phyloP scores from a whole-genome alignment of 2,797 vertebrate genomes.

The Lates japonicus region DNA sequence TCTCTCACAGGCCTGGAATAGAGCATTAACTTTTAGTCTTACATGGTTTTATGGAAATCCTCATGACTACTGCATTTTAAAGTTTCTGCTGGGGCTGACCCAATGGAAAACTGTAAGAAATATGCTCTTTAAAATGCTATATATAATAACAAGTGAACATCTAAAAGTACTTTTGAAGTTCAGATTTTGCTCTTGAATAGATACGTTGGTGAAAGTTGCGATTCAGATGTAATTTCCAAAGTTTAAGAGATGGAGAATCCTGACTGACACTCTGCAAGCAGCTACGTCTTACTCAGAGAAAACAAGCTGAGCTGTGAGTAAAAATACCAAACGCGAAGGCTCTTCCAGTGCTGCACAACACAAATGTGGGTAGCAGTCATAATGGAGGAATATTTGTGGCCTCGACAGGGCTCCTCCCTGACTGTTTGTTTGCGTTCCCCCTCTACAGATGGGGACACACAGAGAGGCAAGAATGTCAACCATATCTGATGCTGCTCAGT shows the following conservation, averaged over 20 bases:
- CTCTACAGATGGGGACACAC: slow-evolving; percentile 69
- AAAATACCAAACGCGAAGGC: slow-evolving; percentile 62
- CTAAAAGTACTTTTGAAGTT: slow-evolving; percentile 1
- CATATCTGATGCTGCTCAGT: slow-evolving; percentile 81
- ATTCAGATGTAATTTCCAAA: slow-evolving; percentile 1
- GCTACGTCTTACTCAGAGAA: slow-evolving; percentile 40
- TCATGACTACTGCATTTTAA: not conserved
- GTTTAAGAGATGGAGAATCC: slow-evolving; percentile 4
- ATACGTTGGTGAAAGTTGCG: not conserved
- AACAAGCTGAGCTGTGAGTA: slow-evolving; percentile 49
- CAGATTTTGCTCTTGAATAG: not conserved
- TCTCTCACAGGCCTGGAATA: slow-evolving; percentile 19
- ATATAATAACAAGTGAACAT: not conserved
- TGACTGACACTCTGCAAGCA: slow-evolving; percentile 5
- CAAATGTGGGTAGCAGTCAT: slow-evolving; percentile 74
- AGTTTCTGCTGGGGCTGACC: not conserved
- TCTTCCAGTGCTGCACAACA: slow-evolving; percentile 54
- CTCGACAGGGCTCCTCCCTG: slow-evolving; percentile 71
- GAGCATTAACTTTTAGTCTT: slow-evolving; percentile 4
- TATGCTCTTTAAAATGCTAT: not conserved
- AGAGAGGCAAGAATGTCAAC: slow-evolving; percentile 66
- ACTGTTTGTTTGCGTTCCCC: slow-evolving; percentile 81
- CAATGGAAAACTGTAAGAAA: not conserved
- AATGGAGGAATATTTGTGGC: slow-evolving; percentile 81
- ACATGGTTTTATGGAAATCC: slow-evolving; percentile 18